Base-by-base conservation (phyloP, 2,888 invertebrate genomes). In the Matsumyia berberina region DNA sequence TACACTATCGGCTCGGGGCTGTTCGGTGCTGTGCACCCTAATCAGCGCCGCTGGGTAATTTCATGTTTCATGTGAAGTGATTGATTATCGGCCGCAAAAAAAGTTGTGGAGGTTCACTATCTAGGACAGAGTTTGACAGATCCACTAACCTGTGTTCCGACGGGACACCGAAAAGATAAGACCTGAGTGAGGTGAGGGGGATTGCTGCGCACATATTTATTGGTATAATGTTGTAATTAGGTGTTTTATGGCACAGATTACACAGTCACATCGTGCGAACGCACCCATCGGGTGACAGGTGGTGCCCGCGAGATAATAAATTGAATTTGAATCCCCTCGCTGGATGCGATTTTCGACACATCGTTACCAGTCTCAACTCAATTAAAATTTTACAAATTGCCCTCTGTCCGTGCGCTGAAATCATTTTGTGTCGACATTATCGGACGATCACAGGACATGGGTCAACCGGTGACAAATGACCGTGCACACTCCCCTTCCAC, bases 221-320 rank as follows among this genome's bases (percentile, higher is more conserved):
- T 86, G 77, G 72, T 86, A 76, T 86, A 81, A 80, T 81, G 81
- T 86, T 86, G 81, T 86, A 86, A 86, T 86, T 86, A 81, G 86
- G 86, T 86, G 86, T 81, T 86, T 81, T 86, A 86, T 86, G 79
- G 86, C 86, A 81, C 67, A 86, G 86, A 86, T 86, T 86, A 86
- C 76, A 81, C 81, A 81, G 86, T 86, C 86, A 81, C 81, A 80
- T 85, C 85, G 85, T 85, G 85, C 66, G 85, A 85, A 85, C 60
- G 74, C 74, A 66, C 74, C 85, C 85, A 76, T 76, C 76, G 29
- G 44, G 24, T 76, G 74, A 60, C 85, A 85, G 85, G 74, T 85
- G 85, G 64, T 31, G 12, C 11, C 12, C 19, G 55, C 33, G 53
- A 69, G 51, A 66, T 70, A 76, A 76, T 60, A 80, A 74, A 85